A percentile compares a stretch with the other conserved stretches of the same genome.
These are phyloP conservation scores for Phylloscopus trochiloides DNA, from an alignment of 2,113 vertebrate species.

Conservation along the genomic window DNA sequence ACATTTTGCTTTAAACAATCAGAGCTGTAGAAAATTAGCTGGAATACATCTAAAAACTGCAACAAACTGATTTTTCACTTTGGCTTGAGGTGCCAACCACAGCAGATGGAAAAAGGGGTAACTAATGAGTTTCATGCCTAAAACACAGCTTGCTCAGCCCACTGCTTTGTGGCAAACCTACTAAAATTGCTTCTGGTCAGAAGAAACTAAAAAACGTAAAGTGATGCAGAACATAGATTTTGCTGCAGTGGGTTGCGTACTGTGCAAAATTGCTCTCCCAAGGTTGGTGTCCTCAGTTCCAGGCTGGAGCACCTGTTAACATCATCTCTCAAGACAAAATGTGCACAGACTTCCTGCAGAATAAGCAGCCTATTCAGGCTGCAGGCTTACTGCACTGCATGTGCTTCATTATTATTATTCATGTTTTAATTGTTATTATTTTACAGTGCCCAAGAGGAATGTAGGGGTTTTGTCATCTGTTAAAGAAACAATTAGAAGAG, in stretches of 20 bases:
- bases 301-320: neutral
- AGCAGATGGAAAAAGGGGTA: neutral
- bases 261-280: neutral
- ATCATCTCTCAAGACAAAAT: neutral
- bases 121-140: neutral
- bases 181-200: neutral
- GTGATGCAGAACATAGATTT: neutral
- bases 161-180: neutral
- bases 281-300: neutral
- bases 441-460: constrained; percentile 35
- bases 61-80: constrained; percentile 35
- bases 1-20: neutral
- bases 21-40: neutral
- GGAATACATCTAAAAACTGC: neutral
- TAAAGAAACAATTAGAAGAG: constrained; percentile 23
- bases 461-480: neutral
- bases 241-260: neutral
- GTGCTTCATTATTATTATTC: constrained; percentile 43
- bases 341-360: neutral
- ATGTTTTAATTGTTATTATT: constrained; percentile 58
- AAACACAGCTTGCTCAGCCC: neutral
- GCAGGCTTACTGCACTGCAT: neutral
- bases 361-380: neutral
- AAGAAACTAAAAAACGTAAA: neutral
- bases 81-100: neutral